phyloP scores from a whole-genome alignment of 2,113 vertebrate species.

The Catharus fuscescens region DNA sequence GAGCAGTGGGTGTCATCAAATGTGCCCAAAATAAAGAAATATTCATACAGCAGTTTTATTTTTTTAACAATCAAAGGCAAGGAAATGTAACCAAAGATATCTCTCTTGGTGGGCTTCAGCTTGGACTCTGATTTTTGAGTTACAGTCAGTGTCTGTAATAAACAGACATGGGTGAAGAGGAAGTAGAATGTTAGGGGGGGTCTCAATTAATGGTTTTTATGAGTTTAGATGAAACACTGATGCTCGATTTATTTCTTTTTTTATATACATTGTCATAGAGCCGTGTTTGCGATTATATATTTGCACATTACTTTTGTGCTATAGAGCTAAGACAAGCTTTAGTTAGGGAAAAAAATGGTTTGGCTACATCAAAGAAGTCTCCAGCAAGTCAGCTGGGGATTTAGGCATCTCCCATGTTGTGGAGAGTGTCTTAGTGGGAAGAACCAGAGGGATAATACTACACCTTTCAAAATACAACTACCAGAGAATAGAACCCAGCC shows the following conservation, averaged over 20 bases:
- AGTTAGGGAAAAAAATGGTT: background rate
- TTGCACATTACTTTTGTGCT: background rate
- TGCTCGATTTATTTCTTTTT: background rate
- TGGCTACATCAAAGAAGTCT: background rate
- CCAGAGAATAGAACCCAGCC: constrained; percentile 13
- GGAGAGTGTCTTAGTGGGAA: background rate
- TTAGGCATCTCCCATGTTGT: background rate
- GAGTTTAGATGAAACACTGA: background rate
- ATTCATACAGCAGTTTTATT: background rate
- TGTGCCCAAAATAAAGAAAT: background rate
- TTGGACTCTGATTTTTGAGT: background rate
- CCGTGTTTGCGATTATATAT: background rate
- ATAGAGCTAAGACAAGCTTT: background rate
- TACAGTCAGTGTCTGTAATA: background rate
- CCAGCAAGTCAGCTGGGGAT: background rate
- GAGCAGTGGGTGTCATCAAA: background rate
- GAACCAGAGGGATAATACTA: constrained; percentile 60
- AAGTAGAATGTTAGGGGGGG: background rate
- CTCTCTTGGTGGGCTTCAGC: background rate
- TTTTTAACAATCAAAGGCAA: background rate
- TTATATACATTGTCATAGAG: background rate
- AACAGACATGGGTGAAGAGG: background rate
- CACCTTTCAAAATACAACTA: constrained; percentile 13
- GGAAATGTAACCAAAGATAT: background rate
- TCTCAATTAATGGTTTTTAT: background rate